Base-by-base conservation (phyloP, 2,888 invertebrate genomes). In the Ptychoptera contaminata region DNA sequence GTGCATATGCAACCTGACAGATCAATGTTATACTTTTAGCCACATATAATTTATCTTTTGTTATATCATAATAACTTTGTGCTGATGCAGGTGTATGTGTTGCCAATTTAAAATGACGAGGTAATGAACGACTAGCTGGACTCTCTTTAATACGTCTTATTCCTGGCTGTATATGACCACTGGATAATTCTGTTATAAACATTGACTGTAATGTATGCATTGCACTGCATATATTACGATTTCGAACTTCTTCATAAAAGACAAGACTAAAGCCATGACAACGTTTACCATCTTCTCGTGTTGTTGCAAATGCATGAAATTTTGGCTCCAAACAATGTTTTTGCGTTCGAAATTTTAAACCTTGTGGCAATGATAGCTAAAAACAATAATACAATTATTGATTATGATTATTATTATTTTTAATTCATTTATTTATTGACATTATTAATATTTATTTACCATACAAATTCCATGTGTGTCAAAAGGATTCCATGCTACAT, bases 291-390 rank as follows among this genome's bases (percentile, higher is more conserved):
- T 98, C 94, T 70, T 97, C 96, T 55, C 87, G 76, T 11, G 97
- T 97, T 49, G 97, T 90, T 45, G 97, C 81, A 71, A 97, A 98
- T 40, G 94, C 88, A 67, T 98, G 98, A 66, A 96, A 93, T 58
- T 74, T 77, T 10, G 93, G 85, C 55, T 86, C 83, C 59, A 79
- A 71, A 47, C 76, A 75, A 65, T 93, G 88, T 65, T 90, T 91
- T 63, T 96, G 93, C 10, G 94, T 96, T 51, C 88, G 80, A 69
- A 98, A 96, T 57, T 85, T 80, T 44, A 98, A 69, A 37, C 97
- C 97, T 66, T 84, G 84, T 47, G 97, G 97, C 61, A 97, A 71
- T 63, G 92, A 92, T 37, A 98, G 73, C 96, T 97, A 67, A 16
- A 68, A 65, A 56, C 56, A 51, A 45, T 49, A 50, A 3, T 7